These are phyloP conservation scores for Drosophila parabipectinata DNA, from an alignment of 1,140 invertebrate genomes.

Conservation along the genomic window DNA sequence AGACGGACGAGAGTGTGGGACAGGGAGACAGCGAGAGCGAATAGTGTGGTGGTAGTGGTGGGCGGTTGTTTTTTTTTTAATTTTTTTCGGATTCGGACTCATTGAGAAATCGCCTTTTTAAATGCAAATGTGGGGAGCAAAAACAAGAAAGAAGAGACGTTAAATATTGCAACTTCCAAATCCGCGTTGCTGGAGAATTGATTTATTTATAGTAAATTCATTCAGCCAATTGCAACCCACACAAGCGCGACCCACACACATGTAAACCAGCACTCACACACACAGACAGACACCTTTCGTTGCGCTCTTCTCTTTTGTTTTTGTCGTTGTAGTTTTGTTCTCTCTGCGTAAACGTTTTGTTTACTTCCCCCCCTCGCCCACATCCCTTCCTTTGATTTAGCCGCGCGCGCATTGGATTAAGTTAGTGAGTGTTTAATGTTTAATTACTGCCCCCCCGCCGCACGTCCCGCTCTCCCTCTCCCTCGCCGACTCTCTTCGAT, in stretches of 20 bases:
- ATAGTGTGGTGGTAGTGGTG: constrained; percentile 51
- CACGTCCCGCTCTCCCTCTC: background rate
- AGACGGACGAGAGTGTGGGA: constrained; percentile 25
- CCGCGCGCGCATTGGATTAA: constrained; percentile 69
- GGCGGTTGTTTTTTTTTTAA: constrained; percentile 49
- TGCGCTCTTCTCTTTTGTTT: constrained; percentile 54
- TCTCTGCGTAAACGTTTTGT: constrained; percentile 45
- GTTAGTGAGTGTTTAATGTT: constrained; percentile 41
- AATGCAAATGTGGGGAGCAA: constrained; percentile 18
- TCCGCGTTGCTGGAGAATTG: background rate
- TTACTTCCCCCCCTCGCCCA: constrained; percentile 25
- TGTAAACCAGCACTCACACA: constrained; percentile 3
- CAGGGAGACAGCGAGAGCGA: constrained; percentile 24
- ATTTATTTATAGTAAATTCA: constrained; percentile 13
- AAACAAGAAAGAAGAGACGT: constrained; percentile 6
- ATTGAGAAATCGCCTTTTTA: constrained; percentile 34
- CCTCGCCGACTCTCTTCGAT: constrained; percentile 5
- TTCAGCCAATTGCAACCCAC: constrained; percentile 15
- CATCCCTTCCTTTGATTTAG: constrained; percentile 66
- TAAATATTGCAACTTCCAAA: background rate
- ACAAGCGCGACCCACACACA: constrained; percentile 11
- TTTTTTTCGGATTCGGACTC: background rate
- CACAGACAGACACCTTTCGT: constrained; percentile 35
- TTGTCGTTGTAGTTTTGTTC: constrained; percentile 10
- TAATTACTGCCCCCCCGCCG: constrained; percentile 36